Evolutionary conservation across 2,888 invertebrate species (phyloP).

Genomic region (Ryuthela nishihirai): DNA sequence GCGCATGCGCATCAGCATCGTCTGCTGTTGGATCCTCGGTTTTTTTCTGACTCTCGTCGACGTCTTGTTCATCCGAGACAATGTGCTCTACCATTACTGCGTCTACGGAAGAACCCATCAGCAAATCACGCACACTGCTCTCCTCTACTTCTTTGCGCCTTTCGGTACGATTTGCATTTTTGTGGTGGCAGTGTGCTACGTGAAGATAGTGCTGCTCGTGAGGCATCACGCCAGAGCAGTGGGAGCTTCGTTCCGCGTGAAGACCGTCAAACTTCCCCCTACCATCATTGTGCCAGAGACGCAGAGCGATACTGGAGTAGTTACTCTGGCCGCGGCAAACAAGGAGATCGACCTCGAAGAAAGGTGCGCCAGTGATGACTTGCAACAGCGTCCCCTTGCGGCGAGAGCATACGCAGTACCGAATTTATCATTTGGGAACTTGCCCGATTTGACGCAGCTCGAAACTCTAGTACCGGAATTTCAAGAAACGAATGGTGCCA

Average conservation of each 20-base stretch:
- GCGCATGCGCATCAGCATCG: constrained; percentile 5
- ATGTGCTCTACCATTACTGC: constrained; percentile 15
- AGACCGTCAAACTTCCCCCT: too few species aligned
- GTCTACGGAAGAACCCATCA: background rate
- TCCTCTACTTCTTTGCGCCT: constrained; percentile 13
- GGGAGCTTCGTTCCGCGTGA: background rate
- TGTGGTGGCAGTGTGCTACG: constrained; percentile 11
- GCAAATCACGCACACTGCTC: constrained; percentile 1
- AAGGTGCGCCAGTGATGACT: too few species aligned
- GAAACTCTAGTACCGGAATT: too few species aligned
- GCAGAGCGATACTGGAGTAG: too few species aligned
- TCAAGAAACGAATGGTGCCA: too few species aligned
- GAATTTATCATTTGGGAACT: too few species aligned
- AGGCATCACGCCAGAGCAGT: constrained; percentile 8
- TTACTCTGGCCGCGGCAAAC: too few species aligned
- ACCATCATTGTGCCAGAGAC: too few species aligned
- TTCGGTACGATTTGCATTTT: constrained; percentile 17
- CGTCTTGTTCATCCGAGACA: constrained; percentile 10
- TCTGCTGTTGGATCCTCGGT: constrained; percentile 5
- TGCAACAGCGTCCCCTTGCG: too few species aligned
- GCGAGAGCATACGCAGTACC: too few species aligned
- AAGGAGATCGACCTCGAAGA: too few species aligned
- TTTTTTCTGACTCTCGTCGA: constrained; percentile 4
- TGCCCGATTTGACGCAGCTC: too few species aligned
- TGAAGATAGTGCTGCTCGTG: constrained; percentile 12